These are phyloP conservation scores for Quadroppia sp. DNA, from an alignment of 2,888 invertebrate genomes.

Conservation along the genomic window DNA sequence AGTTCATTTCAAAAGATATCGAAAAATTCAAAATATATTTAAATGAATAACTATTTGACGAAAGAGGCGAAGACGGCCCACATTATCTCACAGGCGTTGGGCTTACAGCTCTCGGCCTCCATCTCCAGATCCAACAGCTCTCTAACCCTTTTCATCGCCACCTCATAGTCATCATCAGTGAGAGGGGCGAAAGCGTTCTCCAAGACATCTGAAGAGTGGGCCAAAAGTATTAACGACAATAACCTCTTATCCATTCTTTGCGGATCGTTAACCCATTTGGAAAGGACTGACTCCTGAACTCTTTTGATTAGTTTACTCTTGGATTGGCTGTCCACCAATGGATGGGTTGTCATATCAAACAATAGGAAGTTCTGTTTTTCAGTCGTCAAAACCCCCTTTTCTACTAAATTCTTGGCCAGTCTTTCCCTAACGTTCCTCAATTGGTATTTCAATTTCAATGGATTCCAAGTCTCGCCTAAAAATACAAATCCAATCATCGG, in stretches of 20 bases:
- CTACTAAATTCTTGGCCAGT: slow-evolving; percentile 97
- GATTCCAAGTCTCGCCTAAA: slow-evolving; percentile 98
- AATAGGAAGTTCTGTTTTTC: slow-evolving; percentile 99
- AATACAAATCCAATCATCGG: neutral
- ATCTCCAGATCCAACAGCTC: slow-evolving; percentile 93
- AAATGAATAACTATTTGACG: slow-evolving; percentile 39
- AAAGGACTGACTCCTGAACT: slow-evolving; percentile 95
- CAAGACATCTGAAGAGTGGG: slow-evolving; percentile 96
- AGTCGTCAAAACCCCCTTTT: slow-evolving; percentile 97
- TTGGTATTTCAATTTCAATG: slow-evolving; percentile 94
- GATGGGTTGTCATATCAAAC: slow-evolving; percentile 99
- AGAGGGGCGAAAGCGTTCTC: slow-evolving; percentile 99
- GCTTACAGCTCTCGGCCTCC: slow-evolving; percentile 89
- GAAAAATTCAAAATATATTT: neutral
- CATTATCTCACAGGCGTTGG: slow-evolving; percentile 85
- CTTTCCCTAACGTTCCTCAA: slow-evolving; percentile 97
- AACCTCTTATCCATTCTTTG: slow-evolving; percentile 95
- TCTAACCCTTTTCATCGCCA: slow-evolving; percentile 95
- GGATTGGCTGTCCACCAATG: slow-evolving; percentile 86
- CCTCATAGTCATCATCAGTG: slow-evolving; percentile 87
- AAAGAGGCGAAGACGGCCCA: slow-evolving; percentile 96
- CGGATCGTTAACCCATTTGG: slow-evolving; percentile 94
- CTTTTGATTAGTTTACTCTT: slow-evolving; percentile 96
- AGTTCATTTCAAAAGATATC: neutral
- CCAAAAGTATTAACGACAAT: slow-evolving; percentile 85